These are phyloP conservation scores for Gonatopus flavifemur DNA, from an alignment of 1,140 invertebrate genomes.

Conservation along the genomic window DNA sequence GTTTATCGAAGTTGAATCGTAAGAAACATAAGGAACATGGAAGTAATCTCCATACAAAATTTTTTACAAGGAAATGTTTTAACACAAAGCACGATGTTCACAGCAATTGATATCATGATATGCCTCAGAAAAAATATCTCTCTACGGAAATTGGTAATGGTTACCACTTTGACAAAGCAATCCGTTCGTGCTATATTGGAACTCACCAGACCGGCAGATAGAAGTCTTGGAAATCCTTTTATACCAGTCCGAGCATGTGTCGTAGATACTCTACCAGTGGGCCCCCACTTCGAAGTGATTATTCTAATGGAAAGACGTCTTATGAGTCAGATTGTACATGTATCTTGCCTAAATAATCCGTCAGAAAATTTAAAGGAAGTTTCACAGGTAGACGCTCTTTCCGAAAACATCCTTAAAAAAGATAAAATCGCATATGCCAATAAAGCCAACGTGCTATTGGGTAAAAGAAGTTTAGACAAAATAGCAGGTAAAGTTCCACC, in stretches of 20 bases:
- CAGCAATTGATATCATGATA: constrained; percentile 50
- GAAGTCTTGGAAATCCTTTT: constrained; percentile 44
- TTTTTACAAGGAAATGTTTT: no score
- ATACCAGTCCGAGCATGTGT: constrained; percentile 48
- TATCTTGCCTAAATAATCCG: no score
- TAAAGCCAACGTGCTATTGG: background rate
- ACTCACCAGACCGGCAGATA: constrained; percentile 44
- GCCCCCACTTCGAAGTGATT: constrained; percentile 49
- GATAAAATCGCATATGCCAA: constrained; percentile 1
- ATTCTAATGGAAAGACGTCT: constrained; percentile 50
- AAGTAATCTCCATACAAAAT: no score
- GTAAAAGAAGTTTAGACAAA: constrained; percentile 11
- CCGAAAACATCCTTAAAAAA: background rate
- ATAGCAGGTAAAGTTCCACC: constrained; percentile 1
- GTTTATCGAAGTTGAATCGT: no score
- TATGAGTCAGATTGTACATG: constrained; percentile 38
- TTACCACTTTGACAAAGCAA: constrained; percentile 55
- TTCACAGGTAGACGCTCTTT: background rate
- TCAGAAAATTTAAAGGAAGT: background rate
- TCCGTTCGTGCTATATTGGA: constrained; percentile 53
- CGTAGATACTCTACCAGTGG: constrained; percentile 49
- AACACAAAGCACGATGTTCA: constrained; percentile 16
- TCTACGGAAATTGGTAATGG: constrained; percentile 48
- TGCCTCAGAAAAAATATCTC: constrained; percentile 45
- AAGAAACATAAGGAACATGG: no score